These are phyloP conservation scores for Pogonomyrmex californicus DNA, from an alignment of 1,140 invertebrate species.

Conservation along the genomic window DNA sequence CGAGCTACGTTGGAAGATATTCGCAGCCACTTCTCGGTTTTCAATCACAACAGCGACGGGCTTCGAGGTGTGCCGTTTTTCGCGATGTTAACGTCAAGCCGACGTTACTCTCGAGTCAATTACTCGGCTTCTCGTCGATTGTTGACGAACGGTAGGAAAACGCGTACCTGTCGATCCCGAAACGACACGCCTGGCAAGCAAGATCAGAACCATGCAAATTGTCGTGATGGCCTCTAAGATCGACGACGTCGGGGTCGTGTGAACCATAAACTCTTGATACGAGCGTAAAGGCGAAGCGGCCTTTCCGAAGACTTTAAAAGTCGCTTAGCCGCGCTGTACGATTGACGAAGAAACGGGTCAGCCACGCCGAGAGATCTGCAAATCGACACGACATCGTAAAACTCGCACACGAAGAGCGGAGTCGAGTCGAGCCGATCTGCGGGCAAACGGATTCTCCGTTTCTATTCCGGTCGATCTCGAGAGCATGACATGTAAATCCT, in stretches of 20 bases:
- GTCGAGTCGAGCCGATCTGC: constrained; percentile 29
- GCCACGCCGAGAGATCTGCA: constrained; percentile 69
- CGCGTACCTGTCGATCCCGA: not conserved
- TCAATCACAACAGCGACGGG: constrained; percentile 30
- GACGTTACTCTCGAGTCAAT: constrained; percentile 35
- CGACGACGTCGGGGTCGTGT: constrained; percentile 73
- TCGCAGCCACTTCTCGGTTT: constrained; percentile 35
- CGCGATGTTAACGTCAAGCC: constrained; percentile 50
- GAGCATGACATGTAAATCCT: constrained; percentile 67
- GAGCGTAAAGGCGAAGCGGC: constrained; percentile 65
- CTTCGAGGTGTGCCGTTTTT: constrained; percentile 14
- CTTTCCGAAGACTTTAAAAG: constrained; percentile 72
- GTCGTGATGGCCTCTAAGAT: constrained; percentile 76
- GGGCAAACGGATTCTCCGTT: constrained; percentile 15
- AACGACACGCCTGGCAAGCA: constrained; percentile 70
- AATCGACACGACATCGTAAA: constrained; percentile 76
- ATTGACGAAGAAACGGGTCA: constrained; percentile 70
- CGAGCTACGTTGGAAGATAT: constrained; percentile 31
- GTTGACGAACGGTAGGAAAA: constrained; percentile 59
- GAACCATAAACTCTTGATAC: constrained; percentile 76
- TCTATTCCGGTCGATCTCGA: constrained; percentile 31
- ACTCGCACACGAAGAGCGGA: constrained; percentile 66
- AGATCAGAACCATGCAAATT: constrained; percentile 75
- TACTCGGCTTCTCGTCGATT: constrained; percentile 45
- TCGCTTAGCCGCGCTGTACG: constrained; percentile 62